These are phyloP conservation scores for Fopius arisanus DNA, from an alignment of 1,140 invertebrate genomes.

Conservation along the genomic window DNA sequence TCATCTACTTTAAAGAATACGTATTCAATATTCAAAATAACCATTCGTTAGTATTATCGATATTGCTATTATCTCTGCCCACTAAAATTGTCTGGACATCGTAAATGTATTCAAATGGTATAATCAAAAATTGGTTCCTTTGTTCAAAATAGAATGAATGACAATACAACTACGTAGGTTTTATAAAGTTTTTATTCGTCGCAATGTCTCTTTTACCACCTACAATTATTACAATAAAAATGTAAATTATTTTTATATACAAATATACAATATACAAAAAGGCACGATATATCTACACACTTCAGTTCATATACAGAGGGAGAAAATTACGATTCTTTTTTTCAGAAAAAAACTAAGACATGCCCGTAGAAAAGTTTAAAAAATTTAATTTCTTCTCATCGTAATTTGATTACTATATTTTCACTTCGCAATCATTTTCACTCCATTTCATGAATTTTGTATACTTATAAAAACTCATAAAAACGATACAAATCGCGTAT, in stretches of 20 bases:
- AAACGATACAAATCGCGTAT: neutral
- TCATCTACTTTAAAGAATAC: too few relatives aligned
- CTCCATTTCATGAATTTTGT: neutral
- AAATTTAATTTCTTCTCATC: neutral
- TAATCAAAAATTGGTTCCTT: too few relatives aligned
- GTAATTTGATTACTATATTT: neutral
- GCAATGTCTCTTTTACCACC: neutral
- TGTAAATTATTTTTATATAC: constrained; percentile 63
- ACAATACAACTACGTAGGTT: constrained; percentile 1
- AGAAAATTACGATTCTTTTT: constrained; percentile 4
- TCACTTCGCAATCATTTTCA: neutral
- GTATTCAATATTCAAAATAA: too few relatives aligned
- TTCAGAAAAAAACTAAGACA: neutral
- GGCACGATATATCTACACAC: constrained; percentile 63
- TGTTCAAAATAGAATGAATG: too few relatives aligned
- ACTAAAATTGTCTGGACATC: too few relatives aligned
- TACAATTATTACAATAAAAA: constrained; percentile 48
- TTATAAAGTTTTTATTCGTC: constrained; percentile 49
- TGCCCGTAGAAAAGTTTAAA: neutral
- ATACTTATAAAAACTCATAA: neutral
- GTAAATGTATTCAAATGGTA: too few relatives aligned
- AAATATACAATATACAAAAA: constrained; percentile 64
- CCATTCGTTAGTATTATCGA: too few relatives aligned
- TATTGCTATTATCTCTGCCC: too few relatives aligned
- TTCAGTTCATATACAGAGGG: constrained; percentile 58